Base-by-base conservation (phyloP, 2,113 vertebrate genomes). In the Actenoides hombroni region DNA sequence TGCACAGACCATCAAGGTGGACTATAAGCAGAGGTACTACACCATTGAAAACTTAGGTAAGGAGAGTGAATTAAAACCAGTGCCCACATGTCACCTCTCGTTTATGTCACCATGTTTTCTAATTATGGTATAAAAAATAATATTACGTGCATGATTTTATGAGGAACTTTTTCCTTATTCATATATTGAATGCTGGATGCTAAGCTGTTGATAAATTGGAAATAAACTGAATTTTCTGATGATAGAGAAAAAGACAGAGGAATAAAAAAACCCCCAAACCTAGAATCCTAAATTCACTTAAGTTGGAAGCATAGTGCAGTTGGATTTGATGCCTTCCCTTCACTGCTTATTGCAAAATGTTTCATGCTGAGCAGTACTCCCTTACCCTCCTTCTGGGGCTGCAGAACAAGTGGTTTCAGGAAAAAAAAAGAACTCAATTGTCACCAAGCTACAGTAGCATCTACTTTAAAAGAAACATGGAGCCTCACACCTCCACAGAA, bases 21-120 rank as follows among this genome's bases (percentile, higher is more conserved):
- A 99, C 98, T 99, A 99, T 88, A 99, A 99, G 29, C 99, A 99
- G 94, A 98, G 99, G 92, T 99, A 99, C 91, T 99, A 99, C 97
- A 99, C 99, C 87, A 99, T 99, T 4, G 99, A 99, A 95, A 99
- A 99, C 95, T 97, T 99, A 16, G 99, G 99, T 99, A 95, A 97
- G 98, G 96, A 54, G 35, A 16, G 59, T 3, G 4, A 7, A 1
- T 1, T 6, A 13, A 9, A 37, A 7, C 14, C 53, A 28, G 7
- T 7, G n/a, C 42, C 63, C n/a, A 3, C 5, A 10, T 29, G n/a
- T 53, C 39, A 3, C 28, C 42, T 61, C 9, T 31, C 21, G 2
- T 71, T 71, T 54, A 10, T 25, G 26, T 24, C n/a, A 13, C 59
- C 13, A 12, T 37, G 39, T 23, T 86, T 88, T 44, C n/a, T 57